phyloP scores from a whole-genome alignment of 92 coral and sea anemone genomes.

The Epizoanthus illoricatus region DNA sequence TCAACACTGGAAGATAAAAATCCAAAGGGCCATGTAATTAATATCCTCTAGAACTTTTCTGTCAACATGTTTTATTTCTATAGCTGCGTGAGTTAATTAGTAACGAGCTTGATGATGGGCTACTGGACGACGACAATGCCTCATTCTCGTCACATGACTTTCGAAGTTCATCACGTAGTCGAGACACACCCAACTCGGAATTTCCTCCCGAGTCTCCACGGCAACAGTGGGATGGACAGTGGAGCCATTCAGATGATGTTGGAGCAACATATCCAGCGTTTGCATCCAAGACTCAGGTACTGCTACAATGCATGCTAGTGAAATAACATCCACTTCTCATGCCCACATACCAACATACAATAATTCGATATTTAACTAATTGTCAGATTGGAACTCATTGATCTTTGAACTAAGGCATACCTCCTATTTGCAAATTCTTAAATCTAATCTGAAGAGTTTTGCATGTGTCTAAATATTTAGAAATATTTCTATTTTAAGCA shows the following conservation, averaged over 20 bases:
- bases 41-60: not conserved
- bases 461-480: no score
- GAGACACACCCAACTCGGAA: conserved; percentile 76
- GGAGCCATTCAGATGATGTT: not conserved
- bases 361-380: no score
- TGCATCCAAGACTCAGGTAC: conserved; percentile 3
- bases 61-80: not conserved
- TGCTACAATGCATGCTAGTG: no score
- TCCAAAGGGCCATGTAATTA: no score
- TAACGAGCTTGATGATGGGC: conserved; percentile 90
- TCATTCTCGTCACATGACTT: conserved; percentile 93
- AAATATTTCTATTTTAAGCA: no score
- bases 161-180: conserved; percentile 79
- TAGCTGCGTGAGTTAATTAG: conserved; percentile 87
- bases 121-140: conserved; percentile 91
- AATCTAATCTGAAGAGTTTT: no score
- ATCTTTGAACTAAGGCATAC: no score
- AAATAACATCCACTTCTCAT: no score
- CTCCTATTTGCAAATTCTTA: no score
- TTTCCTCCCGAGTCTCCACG: conserved; percentile 55
- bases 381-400: no score
- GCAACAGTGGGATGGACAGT: conserved; percentile 32
- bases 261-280: conserved; percentile 3
- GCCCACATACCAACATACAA: no score
- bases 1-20: no score